Evolutionary conservation across 2,113 vertebrate genomes (phyloP), one percentile per base, ranked within the genome.

Genomic region (Calonectris borealis): DNA sequence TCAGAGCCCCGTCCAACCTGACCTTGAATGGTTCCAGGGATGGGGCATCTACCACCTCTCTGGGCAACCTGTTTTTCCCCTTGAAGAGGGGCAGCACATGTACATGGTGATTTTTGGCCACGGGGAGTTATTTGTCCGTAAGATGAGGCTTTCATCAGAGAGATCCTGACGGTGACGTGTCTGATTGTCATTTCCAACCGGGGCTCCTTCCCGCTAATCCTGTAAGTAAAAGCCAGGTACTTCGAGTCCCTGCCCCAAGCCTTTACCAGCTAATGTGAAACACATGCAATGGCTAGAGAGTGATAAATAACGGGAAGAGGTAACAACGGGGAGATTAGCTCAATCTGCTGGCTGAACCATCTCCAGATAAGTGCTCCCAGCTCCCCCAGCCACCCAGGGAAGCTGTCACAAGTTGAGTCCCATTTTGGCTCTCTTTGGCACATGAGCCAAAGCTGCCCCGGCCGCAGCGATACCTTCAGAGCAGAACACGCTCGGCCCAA

Each of bases 391-490:
- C 54, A n/a, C 16, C 5, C 34, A 46, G 27, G 24, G 31, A 61
- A 69, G 14, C 16, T 54, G 40, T 6, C 34, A 19, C 0, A 1
- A 27, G 31, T 12, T 14, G 25, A 8, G 9, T 7, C 24, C 6
- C 13, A 16, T 69, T n/a, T 42, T 4, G 4, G 11, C 6, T 66
- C 52, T 12, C 10, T 25, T 36, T 1, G 0, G 25, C 58, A 15
- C 34, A 10, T 0, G 0, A 58, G 24, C 20, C 25, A 54, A 80
- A 75, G n/a, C 13, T 1, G 57, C n/a, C 46, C 29, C 5, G 1
- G 21, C 24, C 0, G 0, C 2, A 22, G 29, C 0, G 0, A 38
- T 44, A 25, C 11, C 49, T 38, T 18, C 34, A 26, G 64, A 57
- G 64, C 58, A 62, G 42, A 81, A 61, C 3, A 10, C 0, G 4